phyloP scores from a whole-genome alignment of 2,113 vertebrate genomes.

The Argyrosomus japonicus region DNA sequence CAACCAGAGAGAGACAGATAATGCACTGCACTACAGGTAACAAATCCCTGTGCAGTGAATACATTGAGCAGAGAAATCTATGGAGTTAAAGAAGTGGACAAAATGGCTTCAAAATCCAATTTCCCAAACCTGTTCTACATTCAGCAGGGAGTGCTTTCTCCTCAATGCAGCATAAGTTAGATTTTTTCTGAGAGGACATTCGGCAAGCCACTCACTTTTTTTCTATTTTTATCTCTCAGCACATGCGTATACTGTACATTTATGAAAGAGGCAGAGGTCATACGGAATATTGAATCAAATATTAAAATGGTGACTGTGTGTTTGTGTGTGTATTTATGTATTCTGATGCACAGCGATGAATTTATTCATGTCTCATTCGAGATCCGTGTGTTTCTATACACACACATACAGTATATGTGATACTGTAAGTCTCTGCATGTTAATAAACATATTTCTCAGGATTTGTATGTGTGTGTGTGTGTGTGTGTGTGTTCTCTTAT shows the following conservation, averaged over 20 bases:
- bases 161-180: constrained; percentile 43
- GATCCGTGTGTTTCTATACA: background rate
- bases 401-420: background rate
- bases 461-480: background rate
- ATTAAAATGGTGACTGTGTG: constrained; percentile 15
- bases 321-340: background rate
- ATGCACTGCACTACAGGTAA: constrained; percentile 41
- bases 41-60: constrained; percentile 52
- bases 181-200: constrained; percentile 14
- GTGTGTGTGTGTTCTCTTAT: constrained; percentile 11
- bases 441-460: constrained; percentile 27
- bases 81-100: constrained; percentile 56
- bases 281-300: constrained; percentile 15
- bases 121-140: constrained; percentile 65
- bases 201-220: background rate
- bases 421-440: constrained; percentile 22
- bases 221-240: background rate
- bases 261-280: constrained; percentile 28
- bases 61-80: constrained; percentile 42
- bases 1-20: constrained; percentile 51
- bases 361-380: constrained; percentile 19
- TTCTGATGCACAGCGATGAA: constrained; percentile 11
- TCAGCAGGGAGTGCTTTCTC: constrained; percentile 41
- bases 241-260: constrained; percentile 13
- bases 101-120: constrained; percentile 74